A percentile compares a stretch with the other conserved stretches of the same genome.
Evolutionary conservation across 2,113 vertebrate genomes (phyloP).

Genomic region (Philantomba maxwellii): DNA sequence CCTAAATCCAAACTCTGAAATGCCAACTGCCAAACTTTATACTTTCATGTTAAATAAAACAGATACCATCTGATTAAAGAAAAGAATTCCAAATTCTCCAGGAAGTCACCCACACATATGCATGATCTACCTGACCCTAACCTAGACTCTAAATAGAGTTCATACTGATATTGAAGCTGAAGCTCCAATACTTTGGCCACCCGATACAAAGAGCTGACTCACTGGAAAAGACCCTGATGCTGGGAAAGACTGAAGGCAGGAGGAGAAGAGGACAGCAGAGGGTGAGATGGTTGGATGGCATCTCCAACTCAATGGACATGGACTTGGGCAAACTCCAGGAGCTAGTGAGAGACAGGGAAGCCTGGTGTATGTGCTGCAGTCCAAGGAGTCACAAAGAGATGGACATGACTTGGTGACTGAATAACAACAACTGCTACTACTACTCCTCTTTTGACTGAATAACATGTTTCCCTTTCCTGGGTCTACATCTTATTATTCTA

Average conservation of each 20-base stretch:
- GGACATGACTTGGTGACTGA: neutral
- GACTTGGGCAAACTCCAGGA: neutral
- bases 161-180: neutral
- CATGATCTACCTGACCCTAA: neutral
- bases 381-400: neutral
- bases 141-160: neutral
- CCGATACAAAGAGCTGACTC: neutral
- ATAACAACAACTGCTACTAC: neutral
- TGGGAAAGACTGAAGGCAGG: neutral
- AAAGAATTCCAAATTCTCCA: neutral
- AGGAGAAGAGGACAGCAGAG: neutral
- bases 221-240: neutral
- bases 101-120: neutral
- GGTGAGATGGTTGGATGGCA: neutral
- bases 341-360: neutral
- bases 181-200: neutral
- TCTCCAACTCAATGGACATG: neutral
- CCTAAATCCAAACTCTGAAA: neutral
- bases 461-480: neutral
- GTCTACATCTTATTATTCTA: neutral
- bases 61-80: neutral
- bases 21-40: neutral
- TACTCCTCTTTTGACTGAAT: neutral
- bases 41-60: neutral
- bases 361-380: fast-evolving